Evolutionary conservation across 2,888 invertebrate species (phyloP), one percentile per base, ranked within the genome.

Genomic region (Drosophila demipolita): DNA sequence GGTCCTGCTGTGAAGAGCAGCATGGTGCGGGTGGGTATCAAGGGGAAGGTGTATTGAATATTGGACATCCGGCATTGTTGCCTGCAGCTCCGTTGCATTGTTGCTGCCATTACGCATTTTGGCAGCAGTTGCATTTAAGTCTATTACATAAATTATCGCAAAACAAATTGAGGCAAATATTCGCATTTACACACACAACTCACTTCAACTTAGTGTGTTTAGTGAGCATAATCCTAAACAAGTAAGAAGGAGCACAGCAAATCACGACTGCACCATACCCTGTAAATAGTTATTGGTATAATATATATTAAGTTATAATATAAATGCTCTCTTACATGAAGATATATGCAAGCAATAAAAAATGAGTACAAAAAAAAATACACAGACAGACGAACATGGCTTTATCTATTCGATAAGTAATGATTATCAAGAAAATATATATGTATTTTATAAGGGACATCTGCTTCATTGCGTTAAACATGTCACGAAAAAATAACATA

Each of bases 101-200:
- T 66, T 66, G 55, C 58, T 62, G 66, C 54, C 66, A 73, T 60
- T 81, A 49, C 57, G 59, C 68, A 74, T 78, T 76, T 75, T 78
- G 78, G 83, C 75, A 74, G 78, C 82, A 75, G 69, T 82, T 80
- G 73, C 80, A 82, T 78, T 83, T 84, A 73, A 73, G 75, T 80
- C 68, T 76, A 80, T 83, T 82, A 82, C 84, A 84, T 83, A 78
- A 84, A 75, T 84, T 82, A 80, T 69, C 72, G 67, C 76, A 67
- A 65, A 82, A 73, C 79, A 80, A 82, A 80, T 82, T 75, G 73
- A 78, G 59, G 72, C 80, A 73, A 82, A 76, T 73, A 79, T 64
- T 57, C 67, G 42, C 66, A 64, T 48, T 33, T 54, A 58, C 53
- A 50, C 42, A 20, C 26, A 36, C 48, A 17, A 59, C 58, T 40